These are phyloP conservation scores for Lasioglossum figueresi DNA, from an alignment of 2,888 invertebrate species.

Conservation along the genomic window DNA sequence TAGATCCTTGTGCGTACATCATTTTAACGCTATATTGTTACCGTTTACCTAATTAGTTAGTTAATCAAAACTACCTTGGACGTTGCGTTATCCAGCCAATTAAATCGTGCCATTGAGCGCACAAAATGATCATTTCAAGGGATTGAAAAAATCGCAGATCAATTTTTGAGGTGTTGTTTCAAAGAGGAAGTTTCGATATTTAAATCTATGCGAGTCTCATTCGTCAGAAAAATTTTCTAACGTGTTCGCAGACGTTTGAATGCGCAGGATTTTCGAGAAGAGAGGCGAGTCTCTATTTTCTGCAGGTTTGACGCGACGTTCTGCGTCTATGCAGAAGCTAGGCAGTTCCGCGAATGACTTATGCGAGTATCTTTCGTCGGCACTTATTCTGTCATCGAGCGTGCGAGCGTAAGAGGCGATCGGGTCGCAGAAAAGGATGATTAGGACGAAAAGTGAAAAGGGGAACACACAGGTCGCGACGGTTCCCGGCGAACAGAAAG, in stretches of 20 bases:
- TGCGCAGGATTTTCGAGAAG: background rate
- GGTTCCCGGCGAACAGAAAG: slow-evolving; percentile 36
- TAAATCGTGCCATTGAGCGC: background rate
- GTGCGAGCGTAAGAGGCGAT: background rate
- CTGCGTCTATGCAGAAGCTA: background rate
- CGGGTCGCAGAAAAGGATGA: background rate
- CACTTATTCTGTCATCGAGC: background rate
- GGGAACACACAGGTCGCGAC: slow-evolving; percentile 1
- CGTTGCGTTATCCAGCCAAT: background rate
- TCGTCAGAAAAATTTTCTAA: background rate
- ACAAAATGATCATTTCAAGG: background rate
- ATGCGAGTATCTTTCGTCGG: slow-evolving; percentile 1
- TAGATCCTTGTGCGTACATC: background rate
- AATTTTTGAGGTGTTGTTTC: too few relatives aligned
- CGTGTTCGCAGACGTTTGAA: background rate
- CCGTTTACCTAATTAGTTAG: too few relatives aligned
- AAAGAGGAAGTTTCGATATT: background rate
- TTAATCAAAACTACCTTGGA: background rate
- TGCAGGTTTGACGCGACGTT: background rate
- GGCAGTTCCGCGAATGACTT: background rate
- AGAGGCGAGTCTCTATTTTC: background rate
- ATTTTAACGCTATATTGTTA: background rate
- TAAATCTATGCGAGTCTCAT: too few relatives aligned
- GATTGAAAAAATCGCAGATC: background rate
- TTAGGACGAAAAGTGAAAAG: background rate